phyloP scores from a whole-genome alignment of 37 sponge, comb jelly and placozoan species.

The Bolinopsis microptera region DNA sequence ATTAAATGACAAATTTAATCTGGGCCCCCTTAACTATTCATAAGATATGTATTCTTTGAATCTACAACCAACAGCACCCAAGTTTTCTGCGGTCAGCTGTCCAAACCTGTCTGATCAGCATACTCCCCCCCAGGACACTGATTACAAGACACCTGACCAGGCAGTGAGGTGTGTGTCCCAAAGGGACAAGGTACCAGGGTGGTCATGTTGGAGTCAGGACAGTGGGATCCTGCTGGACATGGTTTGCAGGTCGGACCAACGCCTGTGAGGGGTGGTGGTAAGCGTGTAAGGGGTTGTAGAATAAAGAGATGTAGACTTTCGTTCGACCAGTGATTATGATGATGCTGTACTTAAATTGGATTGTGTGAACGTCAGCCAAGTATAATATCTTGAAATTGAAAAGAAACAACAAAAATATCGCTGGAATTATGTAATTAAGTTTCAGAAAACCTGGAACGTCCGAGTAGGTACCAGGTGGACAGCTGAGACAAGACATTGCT shows the following conservation, averaged over 20 bases:
- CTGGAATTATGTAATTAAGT: too few relatives aligned
- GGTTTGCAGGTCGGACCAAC: neutral
- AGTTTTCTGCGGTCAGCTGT: neutral
- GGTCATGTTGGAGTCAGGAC: conserved; percentile 25
- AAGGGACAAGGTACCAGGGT: conserved; percentile 2
- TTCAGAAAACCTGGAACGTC: conserved; percentile 31
- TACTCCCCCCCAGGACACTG: conserved; percentile 52
- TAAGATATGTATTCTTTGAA: too few relatives aligned
- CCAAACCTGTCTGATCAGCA: neutral
- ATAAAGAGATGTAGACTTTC: too few relatives aligned
- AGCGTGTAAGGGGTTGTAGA: neutral
- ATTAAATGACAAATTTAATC: too few relatives aligned
- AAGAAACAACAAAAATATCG: too few relatives aligned
- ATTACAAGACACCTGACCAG: neutral
- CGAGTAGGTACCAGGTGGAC: conserved; percentile 11
- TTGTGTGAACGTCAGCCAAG: too few relatives aligned
- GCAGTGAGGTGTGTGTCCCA: neutral
- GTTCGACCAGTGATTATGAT: too few relatives aligned
- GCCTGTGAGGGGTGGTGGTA: neutral
- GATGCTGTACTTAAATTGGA: too few relatives aligned
- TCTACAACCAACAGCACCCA: too few relatives aligned
- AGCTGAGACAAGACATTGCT: conserved; percentile 6
- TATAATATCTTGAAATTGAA: too few relatives aligned
- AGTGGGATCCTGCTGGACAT: conserved; percentile 32
- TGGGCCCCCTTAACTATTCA: too few relatives aligned